A percentile compares a stretch with the other conserved stretches of the same genome.
Evolutionary conservation across 2,113 vertebrate species (phyloP).

Genomic region (Bettongia penicillata): DNA sequence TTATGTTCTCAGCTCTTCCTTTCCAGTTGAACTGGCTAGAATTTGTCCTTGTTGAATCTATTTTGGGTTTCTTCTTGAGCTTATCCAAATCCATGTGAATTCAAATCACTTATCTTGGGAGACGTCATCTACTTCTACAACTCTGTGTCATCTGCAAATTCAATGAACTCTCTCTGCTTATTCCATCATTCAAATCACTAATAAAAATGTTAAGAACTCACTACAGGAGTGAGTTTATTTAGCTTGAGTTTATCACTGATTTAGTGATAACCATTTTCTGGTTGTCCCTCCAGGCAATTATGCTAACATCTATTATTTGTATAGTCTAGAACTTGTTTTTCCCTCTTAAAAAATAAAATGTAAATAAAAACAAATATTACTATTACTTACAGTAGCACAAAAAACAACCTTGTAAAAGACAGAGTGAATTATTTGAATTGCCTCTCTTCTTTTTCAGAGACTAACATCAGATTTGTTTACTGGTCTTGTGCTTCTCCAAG

Average conservation of each 20-base stretch:
- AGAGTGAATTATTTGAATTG: background rate
- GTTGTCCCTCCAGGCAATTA: background rate
- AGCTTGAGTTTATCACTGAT: background rate
- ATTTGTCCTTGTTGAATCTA: background rate
- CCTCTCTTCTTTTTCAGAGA: background rate
- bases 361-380: background rate
- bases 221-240: background rate
- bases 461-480: background rate
- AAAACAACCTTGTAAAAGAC: background rate
- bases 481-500: background rate
- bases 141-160: background rate
- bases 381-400: background rate
- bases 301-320: background rate
- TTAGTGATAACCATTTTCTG: slow-evolving; percentile 9
- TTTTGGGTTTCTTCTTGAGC: background rate
- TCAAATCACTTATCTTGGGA: background rate
- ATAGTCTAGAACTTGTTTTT: background rate
- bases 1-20: background rate
- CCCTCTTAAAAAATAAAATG: background rate
- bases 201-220: background rate
- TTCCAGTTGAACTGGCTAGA: too few species aligned
- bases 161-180: background rate
- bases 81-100: background rate
- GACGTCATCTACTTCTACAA: background rate
- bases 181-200: slow-evolving; percentile 8